Conservation (phyloP, 2,888 invertebrate species). For the Spilosoma lubricipeda region DNA sequence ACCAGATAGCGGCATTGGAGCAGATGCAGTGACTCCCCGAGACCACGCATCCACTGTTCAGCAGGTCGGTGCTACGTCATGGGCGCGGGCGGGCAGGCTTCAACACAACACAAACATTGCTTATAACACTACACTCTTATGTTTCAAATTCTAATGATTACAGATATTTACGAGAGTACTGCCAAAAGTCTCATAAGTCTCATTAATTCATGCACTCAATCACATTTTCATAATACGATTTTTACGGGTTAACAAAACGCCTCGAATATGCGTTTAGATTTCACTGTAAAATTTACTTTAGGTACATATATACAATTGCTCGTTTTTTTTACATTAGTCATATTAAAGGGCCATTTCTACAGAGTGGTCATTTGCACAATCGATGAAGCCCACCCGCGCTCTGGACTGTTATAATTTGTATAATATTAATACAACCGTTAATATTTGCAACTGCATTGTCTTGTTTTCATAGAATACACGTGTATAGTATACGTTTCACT, state of each 20-base stretch:
- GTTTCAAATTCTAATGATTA: constrained; percentile 45
- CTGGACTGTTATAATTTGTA: constrained; percentile 39
- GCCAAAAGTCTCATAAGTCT: constrained; percentile 28
- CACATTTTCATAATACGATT: constrained; percentile 30
- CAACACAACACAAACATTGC: constrained; percentile 51
- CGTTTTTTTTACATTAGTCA: constrained; percentile 30
- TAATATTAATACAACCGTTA: background rate
- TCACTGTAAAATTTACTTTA: constrained; percentile 26
- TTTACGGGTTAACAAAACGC: constrained; percentile 19
- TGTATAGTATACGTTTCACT: background rate
- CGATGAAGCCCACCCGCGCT: constrained; percentile 80
- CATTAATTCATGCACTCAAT: constrained; percentile 41
- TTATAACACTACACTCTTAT: constrained; percentile 44
- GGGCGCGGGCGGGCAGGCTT: constrained; percentile 82
- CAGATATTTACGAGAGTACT: constrained; percentile 33
- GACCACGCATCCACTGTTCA: constrained; percentile 94
- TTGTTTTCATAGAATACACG: background rate
- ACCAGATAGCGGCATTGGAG: constrained; percentile 98
- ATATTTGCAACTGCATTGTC: background rate
- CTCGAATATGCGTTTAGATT: background rate
- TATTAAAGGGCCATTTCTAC: constrained; percentile 32
- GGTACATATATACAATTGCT: constrained; percentile 59
- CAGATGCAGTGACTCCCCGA: constrained; percentile 96
- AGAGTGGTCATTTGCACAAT: constrained; percentile 49
- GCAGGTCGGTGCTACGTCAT: constrained; percentile 89